These are phyloP conservation scores for Pristiophorus japonicus DNA, from an alignment of 2,113 vertebrate genomes.

Conservation along the genomic window DNA sequence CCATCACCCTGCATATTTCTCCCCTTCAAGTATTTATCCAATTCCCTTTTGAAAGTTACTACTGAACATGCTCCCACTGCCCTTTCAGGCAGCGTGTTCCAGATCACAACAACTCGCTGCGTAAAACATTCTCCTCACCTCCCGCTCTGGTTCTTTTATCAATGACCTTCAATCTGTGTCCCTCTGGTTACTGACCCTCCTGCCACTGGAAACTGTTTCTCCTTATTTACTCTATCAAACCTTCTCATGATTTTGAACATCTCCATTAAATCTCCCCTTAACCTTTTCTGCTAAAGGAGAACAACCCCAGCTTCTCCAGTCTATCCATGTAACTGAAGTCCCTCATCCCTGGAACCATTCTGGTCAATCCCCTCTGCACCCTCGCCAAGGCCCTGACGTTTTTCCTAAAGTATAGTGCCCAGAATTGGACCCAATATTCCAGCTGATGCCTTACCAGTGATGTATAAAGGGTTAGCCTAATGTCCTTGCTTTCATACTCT, in stretches of 20 bases:
- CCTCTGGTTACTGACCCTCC: neutral
- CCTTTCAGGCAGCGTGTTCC: neutral
- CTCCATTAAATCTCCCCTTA: neutral
- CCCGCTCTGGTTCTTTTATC: neutral
- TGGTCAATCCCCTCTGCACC: neutral
- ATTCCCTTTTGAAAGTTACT: neutral
- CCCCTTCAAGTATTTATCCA: too few species aligned
- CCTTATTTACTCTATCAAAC: too few species aligned
- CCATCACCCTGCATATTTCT: neutral
- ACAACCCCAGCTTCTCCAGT: neutral
- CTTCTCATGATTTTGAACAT: too few species aligned
- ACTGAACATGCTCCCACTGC: neutral
- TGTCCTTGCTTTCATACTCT: neutral
- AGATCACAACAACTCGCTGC: neutral
- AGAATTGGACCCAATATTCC: neutral
- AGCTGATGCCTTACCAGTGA: neutral
- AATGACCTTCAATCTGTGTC: neutral
- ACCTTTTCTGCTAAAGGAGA: neutral
- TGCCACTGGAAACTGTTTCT: neutral
- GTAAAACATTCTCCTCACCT: neutral
- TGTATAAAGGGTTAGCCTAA: neutral
- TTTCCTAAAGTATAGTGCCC: neutral
- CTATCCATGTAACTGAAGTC: neutral
- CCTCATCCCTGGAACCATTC: neutral
- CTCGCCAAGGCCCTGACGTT: neutral